Evolutionary conservation across 2,113 vertebrate species (phyloP), one percentile per base, ranked within the genome.

Genomic region (Acrocephalus kingi): DNA sequence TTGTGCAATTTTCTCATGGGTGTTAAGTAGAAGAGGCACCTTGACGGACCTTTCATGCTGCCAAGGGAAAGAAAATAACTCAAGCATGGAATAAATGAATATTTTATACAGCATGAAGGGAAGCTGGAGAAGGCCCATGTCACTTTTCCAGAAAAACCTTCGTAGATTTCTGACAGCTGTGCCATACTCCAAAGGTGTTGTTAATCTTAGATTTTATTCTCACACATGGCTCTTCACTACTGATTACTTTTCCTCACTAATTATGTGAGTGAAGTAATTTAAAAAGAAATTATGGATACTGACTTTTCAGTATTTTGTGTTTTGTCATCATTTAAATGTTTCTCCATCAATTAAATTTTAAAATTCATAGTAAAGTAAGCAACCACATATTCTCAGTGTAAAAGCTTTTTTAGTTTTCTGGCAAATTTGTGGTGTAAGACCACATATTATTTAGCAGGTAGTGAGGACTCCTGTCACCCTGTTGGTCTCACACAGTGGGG

Each of bases 161-260:
- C 2, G 0, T 63, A 92, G 89, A 41, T 76, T 19, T 84, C 48
- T 77, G 56, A 37, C 83, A 84, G 51, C 72, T 90, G 51, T 75
- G 35, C 51, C 59, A 74, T 24, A 27, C 39, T 89, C 55, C 55
- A 59, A 79, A 94, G 55, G 35, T 86, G 79, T 0, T 90, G 63
- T 84, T 83, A 55, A 39, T 93, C 51, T 84, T 91, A 35, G 27
- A 43, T 82, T 91, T 87, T 94, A 64, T 85, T 95, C 96, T 88
- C 64, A 30, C 33, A 43, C 64, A 17, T 77, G 82, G 11, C 39
- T 92, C 33, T 77, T 94, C 59, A 49, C n/a, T 90, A 13, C 67
- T 74, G 76, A 37, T 93, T 88, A 66, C 28, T 83, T 93, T 86
- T 87, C 31, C 46, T 59, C 37, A 46, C 46, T 31, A 76, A 30